phyloP scores from a whole-genome alignment of 2,888 invertebrate species.

The Hofmannophila pseudospretella region DNA sequence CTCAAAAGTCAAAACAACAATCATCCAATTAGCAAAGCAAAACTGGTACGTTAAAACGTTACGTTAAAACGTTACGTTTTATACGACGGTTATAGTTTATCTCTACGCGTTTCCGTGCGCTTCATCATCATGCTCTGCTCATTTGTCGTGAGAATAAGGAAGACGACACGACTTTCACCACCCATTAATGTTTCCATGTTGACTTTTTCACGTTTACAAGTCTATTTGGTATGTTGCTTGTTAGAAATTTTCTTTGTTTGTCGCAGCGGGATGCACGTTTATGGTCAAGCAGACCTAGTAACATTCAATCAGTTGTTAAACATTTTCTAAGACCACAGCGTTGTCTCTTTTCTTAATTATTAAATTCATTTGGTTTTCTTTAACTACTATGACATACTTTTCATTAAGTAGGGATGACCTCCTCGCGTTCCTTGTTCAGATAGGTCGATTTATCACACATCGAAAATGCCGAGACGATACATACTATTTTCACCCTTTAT shows the following conservation, averaged over 20 bases:
- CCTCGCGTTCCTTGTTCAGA: too few species aligned
- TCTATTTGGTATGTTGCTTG: conserved; percentile 5
- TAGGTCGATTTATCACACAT: too few species aligned
- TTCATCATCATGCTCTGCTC: conserved; percentile 9
- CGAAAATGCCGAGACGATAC: too few species aligned
- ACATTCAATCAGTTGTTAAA: conserved; percentile 1
- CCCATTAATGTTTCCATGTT: conserved; percentile 12
- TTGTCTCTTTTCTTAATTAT: not conserved
- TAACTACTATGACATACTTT: too few species aligned
- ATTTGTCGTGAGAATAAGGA: conserved; percentile 17
- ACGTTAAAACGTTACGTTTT: conserved; percentile 7
- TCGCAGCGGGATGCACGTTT: conserved; percentile 6
- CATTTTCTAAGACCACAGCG: not conserved
- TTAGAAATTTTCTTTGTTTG: conserved; percentile 10
- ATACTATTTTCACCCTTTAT: too few species aligned
- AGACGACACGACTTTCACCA: conserved; percentile 11
- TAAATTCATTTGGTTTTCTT: not conserved
- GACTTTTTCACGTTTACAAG: conserved; percentile 14
- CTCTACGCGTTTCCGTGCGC: conserved; percentile 10
- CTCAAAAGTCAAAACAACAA: not conserved
- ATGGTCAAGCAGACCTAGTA: conserved; percentile 4
- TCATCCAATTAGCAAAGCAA: not conserved
- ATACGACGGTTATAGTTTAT: conserved; percentile 1
- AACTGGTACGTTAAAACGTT: not conserved
- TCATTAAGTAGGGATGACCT: too few species aligned